Evolutionary conservation across 2,113 vertebrate genomes (phyloP).

Genomic region (Dendrocopos noguchii): DNA sequence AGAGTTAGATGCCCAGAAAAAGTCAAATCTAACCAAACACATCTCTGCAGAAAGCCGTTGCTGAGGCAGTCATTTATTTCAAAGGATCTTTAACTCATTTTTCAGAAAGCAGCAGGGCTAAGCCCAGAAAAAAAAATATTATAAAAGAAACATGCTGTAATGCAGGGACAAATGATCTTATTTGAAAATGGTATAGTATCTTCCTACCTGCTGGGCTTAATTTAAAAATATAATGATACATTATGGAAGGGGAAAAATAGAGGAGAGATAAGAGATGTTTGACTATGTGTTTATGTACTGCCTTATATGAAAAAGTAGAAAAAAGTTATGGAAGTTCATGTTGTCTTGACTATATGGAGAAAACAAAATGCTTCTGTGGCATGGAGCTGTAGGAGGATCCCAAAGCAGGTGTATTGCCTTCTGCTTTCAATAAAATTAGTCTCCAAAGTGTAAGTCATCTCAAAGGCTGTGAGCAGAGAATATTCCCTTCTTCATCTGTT

Average conservation of each 20-base stretch:
- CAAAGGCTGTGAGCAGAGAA: background rate
- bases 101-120: conserved; percentile 30
- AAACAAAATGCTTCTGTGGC: background rate
- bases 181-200: conserved; percentile 16
- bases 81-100: conserved; percentile 24
- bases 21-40: background rate
- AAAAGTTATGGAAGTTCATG: background rate
- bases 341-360: background rate
- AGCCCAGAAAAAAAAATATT: background rate
- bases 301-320: background rate
- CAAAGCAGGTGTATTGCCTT: background rate
- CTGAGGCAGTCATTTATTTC: conserved; percentile 20
- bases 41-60: conserved; percentile 1
- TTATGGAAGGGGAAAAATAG: background rate
- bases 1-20: background rate
- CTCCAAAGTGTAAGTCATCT: background rate
- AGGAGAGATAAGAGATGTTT: background rate
- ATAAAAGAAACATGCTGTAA: conserved; percentile 10
- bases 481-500: background rate
- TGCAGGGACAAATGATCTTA: conserved; percentile 12
- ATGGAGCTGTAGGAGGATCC: background rate
- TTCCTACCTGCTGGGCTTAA: conserved; percentile 45
- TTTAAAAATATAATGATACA: conserved; percentile 21
- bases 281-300: background rate
- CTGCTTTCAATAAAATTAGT: background rate